Conservation (phyloP, 1,140 invertebrate genomes). For the Drosophila grimshawi region DNA sequence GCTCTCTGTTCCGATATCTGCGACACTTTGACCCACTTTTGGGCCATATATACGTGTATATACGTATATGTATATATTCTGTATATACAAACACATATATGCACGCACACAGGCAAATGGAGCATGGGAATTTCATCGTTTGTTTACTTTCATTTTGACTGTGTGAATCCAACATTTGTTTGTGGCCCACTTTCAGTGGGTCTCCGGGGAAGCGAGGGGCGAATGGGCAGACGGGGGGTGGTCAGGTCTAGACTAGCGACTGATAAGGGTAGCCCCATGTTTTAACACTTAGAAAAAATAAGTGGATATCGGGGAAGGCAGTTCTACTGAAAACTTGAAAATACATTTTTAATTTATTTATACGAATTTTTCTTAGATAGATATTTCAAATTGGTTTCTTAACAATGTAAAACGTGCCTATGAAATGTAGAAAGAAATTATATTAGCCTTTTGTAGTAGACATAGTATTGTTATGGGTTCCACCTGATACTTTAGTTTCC, state of each 20-base stretch:
- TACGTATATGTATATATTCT: constrained; percentile 5
- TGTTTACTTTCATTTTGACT: constrained; percentile 51
- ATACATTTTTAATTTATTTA: no score
- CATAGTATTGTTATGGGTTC: background rate
- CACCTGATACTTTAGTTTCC: background rate
- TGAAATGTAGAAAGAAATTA: no score
- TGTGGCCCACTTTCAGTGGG: constrained; percentile 34
- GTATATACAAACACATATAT: background rate
- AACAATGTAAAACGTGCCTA: no score
- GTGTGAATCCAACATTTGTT: constrained; percentile 27
- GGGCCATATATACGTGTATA: constrained; percentile 34
- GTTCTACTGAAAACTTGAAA: no score
- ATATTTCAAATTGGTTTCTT: no score
- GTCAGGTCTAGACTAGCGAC: background rate
- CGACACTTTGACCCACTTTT: constrained; percentile 60
- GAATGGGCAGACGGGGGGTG: background rate
- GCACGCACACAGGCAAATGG: constrained; percentile 10
- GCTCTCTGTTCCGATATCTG: constrained; percentile 28
- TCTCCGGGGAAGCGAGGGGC: background rate
- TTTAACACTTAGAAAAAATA: background rate
- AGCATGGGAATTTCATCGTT: constrained; percentile 42
- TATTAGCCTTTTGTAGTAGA: background rate
- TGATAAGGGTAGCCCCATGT: constrained; percentile 31
- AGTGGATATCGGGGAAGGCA: no score
- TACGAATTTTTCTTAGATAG: no score